Evolutionary conservation across 2,113 vertebrate species (phyloP).

Genomic region (Manacus vitellinus): DNA sequence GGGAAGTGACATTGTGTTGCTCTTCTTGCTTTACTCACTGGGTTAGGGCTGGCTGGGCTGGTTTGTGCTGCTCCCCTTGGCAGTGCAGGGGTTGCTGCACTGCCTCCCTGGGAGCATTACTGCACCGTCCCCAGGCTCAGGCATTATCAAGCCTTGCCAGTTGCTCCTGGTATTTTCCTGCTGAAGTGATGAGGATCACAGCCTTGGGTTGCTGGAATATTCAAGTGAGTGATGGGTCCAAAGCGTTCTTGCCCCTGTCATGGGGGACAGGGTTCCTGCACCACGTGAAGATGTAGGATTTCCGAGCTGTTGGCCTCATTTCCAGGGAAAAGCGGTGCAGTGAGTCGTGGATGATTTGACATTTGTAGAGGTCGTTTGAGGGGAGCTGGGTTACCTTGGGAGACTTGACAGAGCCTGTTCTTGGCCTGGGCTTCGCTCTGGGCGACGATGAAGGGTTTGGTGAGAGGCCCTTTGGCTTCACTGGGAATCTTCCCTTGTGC

Average conservation of each 20-base stretch:
- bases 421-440: fast-evolving
- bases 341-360: neutral
- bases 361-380: neutral
- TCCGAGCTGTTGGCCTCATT: neutral
- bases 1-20: neutral
- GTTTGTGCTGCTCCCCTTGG: fast-evolving
- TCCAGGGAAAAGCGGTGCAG: fast-evolving
- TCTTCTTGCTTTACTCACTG: fast-evolving
- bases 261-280: fast-evolving
- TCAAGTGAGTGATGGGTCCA: fast-evolving
- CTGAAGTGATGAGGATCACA: neutral
- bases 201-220: neutral
- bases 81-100: fast-evolving
- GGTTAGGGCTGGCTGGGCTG: neutral
- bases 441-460: neutral
- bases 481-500: neutral
- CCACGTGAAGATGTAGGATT: fast-evolving
- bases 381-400: neutral
- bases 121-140: neutral
- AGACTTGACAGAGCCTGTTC: neutral
- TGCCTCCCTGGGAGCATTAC: neutral
- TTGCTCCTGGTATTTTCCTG: neutral
- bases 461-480: neutral
- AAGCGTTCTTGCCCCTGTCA: fast-evolving
- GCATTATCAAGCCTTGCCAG: neutral